Base-by-base conservation (phyloP, 64 coral and sea anemone genomes). In the Stichodactyla helianthus region DNA sequence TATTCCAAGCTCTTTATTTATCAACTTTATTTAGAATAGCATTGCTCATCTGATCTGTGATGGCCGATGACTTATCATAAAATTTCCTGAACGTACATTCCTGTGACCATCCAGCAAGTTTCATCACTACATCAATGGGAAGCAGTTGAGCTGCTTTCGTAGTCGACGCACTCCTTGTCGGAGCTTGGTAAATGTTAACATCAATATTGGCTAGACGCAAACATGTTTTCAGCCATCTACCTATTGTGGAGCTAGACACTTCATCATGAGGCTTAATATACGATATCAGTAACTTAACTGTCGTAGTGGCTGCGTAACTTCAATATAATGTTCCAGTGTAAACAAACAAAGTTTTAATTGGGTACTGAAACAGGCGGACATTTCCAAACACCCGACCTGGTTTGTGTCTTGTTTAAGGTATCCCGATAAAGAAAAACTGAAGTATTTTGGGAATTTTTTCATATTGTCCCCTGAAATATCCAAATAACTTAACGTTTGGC, bases 21-120 rank as follows among this genome's bases (percentile, higher is more conserved):
- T 60, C 82, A 84, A 19, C 35, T 51, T 18, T 79, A 51, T 52
- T 79, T 53, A 79, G 18, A 16, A 79, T 20, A 52, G 50, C 82
- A 25, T 84, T 84, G 55, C 82, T 84, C 82, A 84, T 84, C 6
- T 84, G 82, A 62, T 84, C 82, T 84, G 82, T 84, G 82, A 84
- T 84, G 17, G 82, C 82, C 55, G 14, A n/a, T 60, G 82, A 54
- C 10, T 59, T 54, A 84, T 84, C 82, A 84, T 59, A 84, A 27
- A 52, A 52, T 79, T 79, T 79, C 77, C 77, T 79, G 50, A 79
- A 79, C 8, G 77, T 79, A 53, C 12, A 0, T 79, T 79, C 44
- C 7, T 79, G 77, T 79, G 77, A 0, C 77, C 77, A 79, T 51
- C 77, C 77, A 71, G 77, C 77, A 79, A 51, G 50, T 51, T 79